Base-by-base conservation (phyloP, 2,113 vertebrate genomes). In the Varanus komodoensis region DNA sequence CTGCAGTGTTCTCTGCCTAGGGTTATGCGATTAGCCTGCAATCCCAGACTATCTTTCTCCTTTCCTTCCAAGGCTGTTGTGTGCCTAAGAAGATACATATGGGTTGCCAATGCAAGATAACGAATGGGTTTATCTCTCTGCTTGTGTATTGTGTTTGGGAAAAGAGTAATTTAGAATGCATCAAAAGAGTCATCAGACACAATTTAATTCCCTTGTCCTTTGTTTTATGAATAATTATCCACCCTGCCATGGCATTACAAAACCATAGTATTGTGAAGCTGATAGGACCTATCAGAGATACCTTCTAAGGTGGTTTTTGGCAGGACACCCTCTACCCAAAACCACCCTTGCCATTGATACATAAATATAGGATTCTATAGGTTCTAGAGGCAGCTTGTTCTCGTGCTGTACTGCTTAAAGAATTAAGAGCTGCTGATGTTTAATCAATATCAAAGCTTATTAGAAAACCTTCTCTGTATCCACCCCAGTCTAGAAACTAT, bases 1-100 rank as follows among this genome's bases (percentile, higher is more conserved):
- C 21, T 0, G 0, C 17, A 89, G 79, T 25, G n/a, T 81, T 57
- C 85, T 64, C 57, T 77, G 77, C 9, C 6, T 91, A 85, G 57
- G 6, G 50, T n/a, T 54, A 32, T 21, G 29, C 25, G 61, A 29
- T 61, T 78, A 68, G 44, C 12, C 50, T 85, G 73, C 14, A 52
- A 75, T 80, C 61, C 44, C 38, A 44, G 23, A 25, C 82, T 69
- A 69, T 23, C 84, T 68, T 88, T 44, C n/a, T 75, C 11, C 75
- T 75, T 87, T 48, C 25, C 29, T 80, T 29, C 48, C 84, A 90
- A 80, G 74, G 89, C 48, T 91, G 86, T 4, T 0, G 38, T 61
- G 82, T 75, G 91, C 92, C 93, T 89, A n/a, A 2, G 44, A 77
- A 92, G 85, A 93, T 29, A 71, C 0, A 6, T 64, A 2, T 87